Evolutionary conservation across 2,888 invertebrate species (phyloP).

Genomic region (Falcaria lacertinaria): DNA sequence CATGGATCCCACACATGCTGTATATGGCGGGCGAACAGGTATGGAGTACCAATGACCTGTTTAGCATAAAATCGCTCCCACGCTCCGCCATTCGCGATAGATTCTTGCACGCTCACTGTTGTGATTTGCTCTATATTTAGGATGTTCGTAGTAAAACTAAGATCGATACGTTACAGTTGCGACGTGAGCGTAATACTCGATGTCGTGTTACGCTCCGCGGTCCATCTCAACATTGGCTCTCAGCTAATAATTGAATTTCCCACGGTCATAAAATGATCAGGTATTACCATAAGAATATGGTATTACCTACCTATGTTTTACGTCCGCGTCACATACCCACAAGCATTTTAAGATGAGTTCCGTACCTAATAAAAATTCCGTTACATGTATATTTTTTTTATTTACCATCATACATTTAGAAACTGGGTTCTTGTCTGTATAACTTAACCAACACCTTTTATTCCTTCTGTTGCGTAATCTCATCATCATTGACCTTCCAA

Average conservation of each 20-base stretch:
- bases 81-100: slow-evolving; percentile 68
- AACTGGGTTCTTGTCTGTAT: too few relatives aligned
- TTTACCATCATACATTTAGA: too few relatives aligned
- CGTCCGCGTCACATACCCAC: too few relatives aligned
- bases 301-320: too few relatives aligned
- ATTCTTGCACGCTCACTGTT: slow-evolving; percentile 75
- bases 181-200: slow-evolving; percentile 50
- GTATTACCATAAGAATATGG: too few relatives aligned
- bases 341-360: too few relatives aligned
- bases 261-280: slow-evolving; percentile 29
- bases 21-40: slow-evolving; percentile 56
- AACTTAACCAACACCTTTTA: too few relatives aligned
- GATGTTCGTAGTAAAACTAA: slow-evolving; percentile 70
- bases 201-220: slow-evolving; percentile 22
- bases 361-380: too few relatives aligned
- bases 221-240: neutral
- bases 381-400: too few relatives aligned
- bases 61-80: slow-evolving; percentile 75
- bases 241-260: slow-evolving; percentile 32
- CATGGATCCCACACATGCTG: slow-evolving; percentile 40
- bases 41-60: slow-evolving; percentile 75
- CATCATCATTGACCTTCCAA: too few relatives aligned
- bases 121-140: slow-evolving; percentile 79
- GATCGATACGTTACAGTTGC: slow-evolving; percentile 60
- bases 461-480: too few relatives aligned